Base-by-base conservation (phyloP, 2,888 invertebrate species). In the Unio delphinus region DNA sequence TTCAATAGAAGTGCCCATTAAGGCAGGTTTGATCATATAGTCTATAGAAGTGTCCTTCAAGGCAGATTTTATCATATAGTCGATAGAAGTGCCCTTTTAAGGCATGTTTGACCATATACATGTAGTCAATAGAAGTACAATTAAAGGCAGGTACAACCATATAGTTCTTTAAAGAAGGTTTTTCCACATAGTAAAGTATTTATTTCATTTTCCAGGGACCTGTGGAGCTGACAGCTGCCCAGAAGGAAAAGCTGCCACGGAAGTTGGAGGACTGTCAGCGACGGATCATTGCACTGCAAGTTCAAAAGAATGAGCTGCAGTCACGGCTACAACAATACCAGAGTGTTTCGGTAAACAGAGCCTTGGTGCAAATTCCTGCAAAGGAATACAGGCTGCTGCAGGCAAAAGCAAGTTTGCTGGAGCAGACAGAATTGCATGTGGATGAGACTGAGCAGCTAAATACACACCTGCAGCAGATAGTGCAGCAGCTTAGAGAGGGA, bases 241-340 rank as follows among this genome's bases (percentile, higher is more conserved):
- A 45, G 15, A 45, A 45, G 15, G 45, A 45, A 45, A 81, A 81
- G 64, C 71, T 84, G 64, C 84, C 86, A 26, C 70, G 81, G 63
- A 83, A 82, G 61, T 72, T 86, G 60, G 84, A 85, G 68, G 84
- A 86, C 61, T 85, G 84, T 73, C 84, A 86, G 74, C 80, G 80
- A 60, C 77, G 80, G 68, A 79, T 85, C 30, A 73, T 83, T 26
- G 76, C 81, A 61, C 80, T 84, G 57, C 84, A 83, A 78, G 77
- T 76, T 60, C 79, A 80, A 67, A 76, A 82, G 64, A 80, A 80
- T 34, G 74, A 80, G 62, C 76, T 83, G 45, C 77, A 82, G 74
- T 72, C 74, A 55, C 76, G 74, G 71, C 65, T 73, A 69, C 71
- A 74, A 56, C 72, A 70, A 61, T 71, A 71, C 61, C 69, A 75